A percentile compares a stretch with the other conserved stretches of the same genome.
Conservation (phyloP, 2,797 vertebrate species). For the Macrochelys suwanniensis region DNA sequence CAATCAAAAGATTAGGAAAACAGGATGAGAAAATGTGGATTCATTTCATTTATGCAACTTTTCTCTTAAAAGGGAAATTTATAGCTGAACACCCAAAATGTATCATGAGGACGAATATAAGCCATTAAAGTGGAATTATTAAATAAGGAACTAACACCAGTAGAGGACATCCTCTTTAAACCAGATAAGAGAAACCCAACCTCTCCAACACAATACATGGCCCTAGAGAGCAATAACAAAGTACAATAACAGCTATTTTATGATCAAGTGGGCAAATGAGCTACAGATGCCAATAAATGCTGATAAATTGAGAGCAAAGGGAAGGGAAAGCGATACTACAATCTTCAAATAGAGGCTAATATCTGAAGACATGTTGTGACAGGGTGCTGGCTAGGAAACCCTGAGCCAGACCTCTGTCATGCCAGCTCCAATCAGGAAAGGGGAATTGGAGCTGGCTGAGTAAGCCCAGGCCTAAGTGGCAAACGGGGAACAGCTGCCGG, state of each 20-base stretch:
- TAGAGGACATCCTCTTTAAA: neutral
- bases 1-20: neutral
- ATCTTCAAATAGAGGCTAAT: neutral
- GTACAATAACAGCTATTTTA: neutral
- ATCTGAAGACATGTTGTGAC: too few species aligned
- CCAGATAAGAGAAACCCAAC: neutral
- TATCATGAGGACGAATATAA: neutral
- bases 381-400: too few species aligned
- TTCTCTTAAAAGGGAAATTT: neutral
- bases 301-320: neutral
- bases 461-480: too few species aligned
- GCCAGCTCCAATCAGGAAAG: too few species aligned
- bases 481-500: too few species aligned
- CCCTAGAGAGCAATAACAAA: neutral
- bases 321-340: neutral
- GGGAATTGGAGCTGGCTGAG: too few species aligned
- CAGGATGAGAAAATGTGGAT: neutral
- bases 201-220: neutral
- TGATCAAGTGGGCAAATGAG: neutral
- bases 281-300: neutral
- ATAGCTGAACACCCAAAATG: neutral
- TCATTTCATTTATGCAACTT: neutral
- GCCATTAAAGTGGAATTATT: neutral
- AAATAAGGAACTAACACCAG: neutral
- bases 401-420: too few species aligned